Base-by-base conservation (phyloP, 1,140 invertebrate genomes). In the Lepidurus couesii region DNA sequence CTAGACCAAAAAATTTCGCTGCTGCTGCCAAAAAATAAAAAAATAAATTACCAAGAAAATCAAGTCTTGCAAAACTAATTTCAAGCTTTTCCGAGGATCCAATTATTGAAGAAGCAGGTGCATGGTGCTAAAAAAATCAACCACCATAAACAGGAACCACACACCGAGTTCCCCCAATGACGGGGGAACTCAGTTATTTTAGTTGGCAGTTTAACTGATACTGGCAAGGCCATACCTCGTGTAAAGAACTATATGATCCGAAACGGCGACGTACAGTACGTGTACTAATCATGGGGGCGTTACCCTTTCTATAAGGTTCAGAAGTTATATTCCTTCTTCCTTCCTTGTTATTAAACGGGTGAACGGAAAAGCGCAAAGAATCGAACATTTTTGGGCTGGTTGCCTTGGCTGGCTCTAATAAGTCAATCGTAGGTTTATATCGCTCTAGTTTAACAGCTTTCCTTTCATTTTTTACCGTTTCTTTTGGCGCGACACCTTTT, bases 111-210 rank as follows among this genome's bases (percentile, higher is more conserved):
- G 13, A 21, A 13, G 53, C 53, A 65, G 53, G 53, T 65, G 53
- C 53, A 65, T 21, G 13, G 53, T 16, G 16, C 53, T 65, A 65
- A 65, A 65, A 65, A n/a, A 65, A n/a, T 16, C 21, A 65, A 65
- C 53, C 53, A 65, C 53, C 53, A 47, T 47, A 47, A 47, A 10
- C 45, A 47, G 53, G 53, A 65, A 65, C 53, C 53, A 65, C 53
- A 65, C 53, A 21, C 16, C 53, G 53, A 65, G 53, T 21, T 65
- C 8, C n/a, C 34, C 8, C 53, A 65, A 65, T 65, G 16, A 65
- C 53, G 53, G 53, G n/a, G n/a, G n/a, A n/a, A n/a, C n/a, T n/a
- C 21, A 65, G 53, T 65, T 65, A 65, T 21, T 11, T 21, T 11
- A 13, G 1, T 7, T n/a, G n/a, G 53, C 16, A 65, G 53, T 65